Evolutionary conservation across 2,113 vertebrate species (phyloP).

Genomic region (Cacatua alba): DNA sequence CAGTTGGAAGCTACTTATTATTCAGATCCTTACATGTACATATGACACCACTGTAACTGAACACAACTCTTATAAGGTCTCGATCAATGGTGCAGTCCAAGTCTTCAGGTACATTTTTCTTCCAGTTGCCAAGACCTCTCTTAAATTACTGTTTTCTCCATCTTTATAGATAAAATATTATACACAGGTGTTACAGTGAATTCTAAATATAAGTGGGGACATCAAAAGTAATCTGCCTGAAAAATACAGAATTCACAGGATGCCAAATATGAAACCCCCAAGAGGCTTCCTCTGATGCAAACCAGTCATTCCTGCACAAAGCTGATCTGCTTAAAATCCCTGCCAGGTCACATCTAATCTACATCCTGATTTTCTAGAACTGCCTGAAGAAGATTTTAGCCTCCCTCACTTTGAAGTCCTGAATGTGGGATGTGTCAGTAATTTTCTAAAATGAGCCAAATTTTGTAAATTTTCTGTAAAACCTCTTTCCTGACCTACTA

Average conservation of each 20-base stretch:
- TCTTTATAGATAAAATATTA: neutral
- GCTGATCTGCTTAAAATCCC: neutral
- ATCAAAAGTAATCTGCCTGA: neutral
- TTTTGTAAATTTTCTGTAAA: neutral
- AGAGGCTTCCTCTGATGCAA: neutral
- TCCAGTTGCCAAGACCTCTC: neutral
- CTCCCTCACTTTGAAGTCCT: neutral
- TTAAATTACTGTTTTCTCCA: neutral
- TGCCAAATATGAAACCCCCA: neutral
- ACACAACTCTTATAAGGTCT: neutral
- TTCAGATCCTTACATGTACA: neutral
- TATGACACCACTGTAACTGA: neutral
- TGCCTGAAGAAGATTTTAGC: neutral
- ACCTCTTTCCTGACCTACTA: neutral
- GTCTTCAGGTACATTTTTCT: neutral
- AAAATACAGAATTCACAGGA: neutral
- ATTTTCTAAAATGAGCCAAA: neutral
- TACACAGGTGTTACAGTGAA: neutral
- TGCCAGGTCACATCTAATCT: neutral
- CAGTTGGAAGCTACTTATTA: neutral
- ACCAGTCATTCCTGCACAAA: neutral
- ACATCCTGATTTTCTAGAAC: neutral
- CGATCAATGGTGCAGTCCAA: neutral
- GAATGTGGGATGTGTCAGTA: neutral
- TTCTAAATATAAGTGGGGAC: neutral